Conservation (phyloP, 2,888 invertebrate genomes). For the Torymus auratus region DNA sequence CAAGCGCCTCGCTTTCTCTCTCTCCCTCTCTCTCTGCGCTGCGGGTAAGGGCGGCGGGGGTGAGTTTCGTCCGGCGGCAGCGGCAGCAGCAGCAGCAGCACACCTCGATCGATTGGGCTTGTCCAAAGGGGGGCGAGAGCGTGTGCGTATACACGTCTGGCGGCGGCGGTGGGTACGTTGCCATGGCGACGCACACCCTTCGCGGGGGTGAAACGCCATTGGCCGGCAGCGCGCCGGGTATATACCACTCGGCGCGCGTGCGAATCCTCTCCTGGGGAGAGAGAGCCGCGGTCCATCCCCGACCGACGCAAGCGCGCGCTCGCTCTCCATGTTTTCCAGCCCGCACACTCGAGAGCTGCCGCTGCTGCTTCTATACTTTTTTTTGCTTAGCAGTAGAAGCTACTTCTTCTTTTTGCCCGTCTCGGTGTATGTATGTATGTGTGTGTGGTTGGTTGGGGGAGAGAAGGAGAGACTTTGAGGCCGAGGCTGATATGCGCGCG, state of each 20-base stretch:
- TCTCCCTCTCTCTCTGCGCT: constrained; percentile 17
- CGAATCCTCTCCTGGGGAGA: not conserved
- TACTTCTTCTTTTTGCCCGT: not conserved
- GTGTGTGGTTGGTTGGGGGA: too few relatives aligned
- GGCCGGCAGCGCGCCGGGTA: constrained; percentile 68
- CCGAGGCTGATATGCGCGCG: too few relatives aligned
- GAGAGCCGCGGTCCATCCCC: constrained; percentile 65
- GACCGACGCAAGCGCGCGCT: not conserved
- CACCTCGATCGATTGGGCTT: constrained; percentile 77
- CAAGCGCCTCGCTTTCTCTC: constrained; percentile 69
- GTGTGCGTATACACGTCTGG: constrained; percentile 59
- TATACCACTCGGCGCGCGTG: constrained; percentile 63
- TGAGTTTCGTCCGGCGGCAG: constrained; percentile 75
- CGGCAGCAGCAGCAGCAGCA: constrained; percentile 70
- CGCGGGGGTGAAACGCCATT: constrained; percentile 76
- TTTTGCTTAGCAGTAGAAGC: too few relatives aligned
- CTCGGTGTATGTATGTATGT: not conserved
- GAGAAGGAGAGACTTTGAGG: too few relatives aligned
- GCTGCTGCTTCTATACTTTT: not conserved
- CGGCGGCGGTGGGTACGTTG: constrained; percentile 67
- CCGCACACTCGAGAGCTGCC: not conserved
- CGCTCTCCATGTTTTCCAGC: constrained; percentile 17
- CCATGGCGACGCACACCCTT: constrained; percentile 71
- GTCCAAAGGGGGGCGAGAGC: constrained; percentile 73
- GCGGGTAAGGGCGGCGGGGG: constrained; percentile 64